Evolutionary conservation across 2,888 invertebrate genomes (phyloP).

Genomic region (Globia sparganii): DNA sequence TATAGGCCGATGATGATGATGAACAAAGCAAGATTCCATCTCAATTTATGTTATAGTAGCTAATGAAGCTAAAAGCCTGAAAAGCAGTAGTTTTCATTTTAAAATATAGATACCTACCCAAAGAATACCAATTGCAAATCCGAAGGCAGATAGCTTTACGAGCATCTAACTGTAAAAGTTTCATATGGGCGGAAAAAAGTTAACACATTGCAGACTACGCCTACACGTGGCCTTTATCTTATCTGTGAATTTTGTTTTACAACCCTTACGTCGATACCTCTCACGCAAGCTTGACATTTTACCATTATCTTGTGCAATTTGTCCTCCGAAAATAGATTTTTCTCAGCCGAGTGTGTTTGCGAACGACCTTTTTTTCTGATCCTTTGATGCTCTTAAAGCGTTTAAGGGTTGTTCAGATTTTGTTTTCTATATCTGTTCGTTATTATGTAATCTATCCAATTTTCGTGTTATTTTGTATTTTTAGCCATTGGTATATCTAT

Average conservation of each 20-base stretch:
- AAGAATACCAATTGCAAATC: not conserved
- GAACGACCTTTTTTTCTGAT: conserved; percentile 26
- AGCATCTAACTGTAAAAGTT: conserved; percentile 27
- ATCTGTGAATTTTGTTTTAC: conserved; percentile 77
- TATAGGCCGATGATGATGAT: no score
- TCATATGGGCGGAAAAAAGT: conserved; percentile 66
- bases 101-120: not conserved
- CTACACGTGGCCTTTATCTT: conserved; percentile 78
- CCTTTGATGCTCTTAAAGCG: not conserved
- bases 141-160: conserved; percentile 16
- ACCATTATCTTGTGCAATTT: conserved; percentile 47
- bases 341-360: conserved; percentile 11
- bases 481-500: no score
- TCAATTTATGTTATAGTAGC: not conserved
- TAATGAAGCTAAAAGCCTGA: not conserved
- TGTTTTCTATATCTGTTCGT: not conserved
- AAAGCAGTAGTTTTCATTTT: not conserved
- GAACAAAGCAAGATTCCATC: no score
- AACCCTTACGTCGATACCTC: conserved; percentile 68
- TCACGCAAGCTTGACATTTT: conserved; percentile 66
- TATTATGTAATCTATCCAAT: not conserved
- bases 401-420: not conserved
- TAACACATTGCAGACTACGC: conserved; percentile 76
- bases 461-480: not conserved
- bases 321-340: conserved; percentile 44